A percentile compares a stretch with the other conserved stretches of the same genome.
These are phyloP conservation scores for Trichomycterus rosablanca DNA, from an alignment of 2,113 vertebrate species.

Conservation along the genomic window DNA sequence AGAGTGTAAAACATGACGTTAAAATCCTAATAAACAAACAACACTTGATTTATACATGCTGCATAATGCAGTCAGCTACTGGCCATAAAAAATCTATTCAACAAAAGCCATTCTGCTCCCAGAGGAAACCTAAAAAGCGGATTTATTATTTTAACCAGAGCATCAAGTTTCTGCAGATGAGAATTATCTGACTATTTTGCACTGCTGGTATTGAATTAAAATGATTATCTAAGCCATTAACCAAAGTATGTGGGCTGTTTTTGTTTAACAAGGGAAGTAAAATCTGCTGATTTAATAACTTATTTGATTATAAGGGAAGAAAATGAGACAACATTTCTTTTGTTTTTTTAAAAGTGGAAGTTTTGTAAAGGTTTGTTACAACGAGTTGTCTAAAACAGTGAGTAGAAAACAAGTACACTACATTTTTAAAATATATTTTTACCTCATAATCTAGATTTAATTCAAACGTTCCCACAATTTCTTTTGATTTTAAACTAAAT, in stretches of 20 bases:
- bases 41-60: neutral
- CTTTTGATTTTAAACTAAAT: too few species aligned
- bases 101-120: neutral
- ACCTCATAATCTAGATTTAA: too few species aligned
- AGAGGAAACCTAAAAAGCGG: neutral
- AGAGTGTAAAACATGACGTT: too few species aligned
- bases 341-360: neutral
- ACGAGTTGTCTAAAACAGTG: too few species aligned
- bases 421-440: too few species aligned
- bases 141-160: neutral
- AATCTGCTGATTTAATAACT: neutral
- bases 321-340: neutral
- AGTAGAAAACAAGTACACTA: too few species aligned
- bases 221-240: conserved; percentile 25
- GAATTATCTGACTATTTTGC: conserved; percentile 14
- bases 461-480: too few species aligned
- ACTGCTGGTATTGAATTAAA: conserved; percentile 5
- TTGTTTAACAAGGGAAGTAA: neutral
- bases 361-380: neutral
- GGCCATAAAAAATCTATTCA: neutral
- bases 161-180: conserved; percentile 9
- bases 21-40: too few species aligned
- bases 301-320: neutral
- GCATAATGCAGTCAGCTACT: neutral
- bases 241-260: conserved; percentile 1